These are phyloP conservation scores for Psettodes erumei DNA, from an alignment of 2,113 vertebrate genomes.

Conservation along the genomic window DNA sequence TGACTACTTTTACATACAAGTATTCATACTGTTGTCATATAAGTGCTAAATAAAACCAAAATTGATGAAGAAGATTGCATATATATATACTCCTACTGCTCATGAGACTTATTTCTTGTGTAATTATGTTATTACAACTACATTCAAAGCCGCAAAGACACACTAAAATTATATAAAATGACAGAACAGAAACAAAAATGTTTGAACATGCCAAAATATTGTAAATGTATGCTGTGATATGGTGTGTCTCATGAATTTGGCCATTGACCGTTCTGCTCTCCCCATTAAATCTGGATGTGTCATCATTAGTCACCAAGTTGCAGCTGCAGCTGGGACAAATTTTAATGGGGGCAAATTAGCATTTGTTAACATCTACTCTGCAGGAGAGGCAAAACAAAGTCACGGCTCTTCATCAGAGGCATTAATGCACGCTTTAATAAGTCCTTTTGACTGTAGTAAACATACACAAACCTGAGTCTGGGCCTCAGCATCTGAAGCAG, in stretches of 20 bases:
- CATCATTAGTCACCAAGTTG: constrained; percentile 66
- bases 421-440: constrained; percentile 53
- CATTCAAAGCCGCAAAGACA: neutral
- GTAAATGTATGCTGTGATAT: constrained; percentile 26
- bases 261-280: constrained; percentile 43
- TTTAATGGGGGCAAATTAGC: constrained; percentile 77
- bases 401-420: constrained; percentile 58
- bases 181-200: neutral
- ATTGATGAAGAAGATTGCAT: neutral
- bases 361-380: constrained; percentile 70
- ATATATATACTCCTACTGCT: neutral
- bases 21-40: neutral
- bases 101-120: no score
- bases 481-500: constrained; percentile 21
- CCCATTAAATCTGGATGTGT: constrained; percentile 69
- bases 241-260: constrained; percentile 28
- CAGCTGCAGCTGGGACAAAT: constrained; percentile 66
- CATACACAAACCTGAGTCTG: constrained; percentile 24
- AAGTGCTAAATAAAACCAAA: neutral
- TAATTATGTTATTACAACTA: neutral
- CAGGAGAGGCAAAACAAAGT: constrained; percentile 62
- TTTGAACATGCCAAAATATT: constrained; percentile 8
- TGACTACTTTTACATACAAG: neutral
- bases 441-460: constrained; percentile 25
- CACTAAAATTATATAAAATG: neutral